Evolutionary conservation across 2,797 vertebrate genomes (phyloP).

Genomic region (Sebastes goodei): DNA sequence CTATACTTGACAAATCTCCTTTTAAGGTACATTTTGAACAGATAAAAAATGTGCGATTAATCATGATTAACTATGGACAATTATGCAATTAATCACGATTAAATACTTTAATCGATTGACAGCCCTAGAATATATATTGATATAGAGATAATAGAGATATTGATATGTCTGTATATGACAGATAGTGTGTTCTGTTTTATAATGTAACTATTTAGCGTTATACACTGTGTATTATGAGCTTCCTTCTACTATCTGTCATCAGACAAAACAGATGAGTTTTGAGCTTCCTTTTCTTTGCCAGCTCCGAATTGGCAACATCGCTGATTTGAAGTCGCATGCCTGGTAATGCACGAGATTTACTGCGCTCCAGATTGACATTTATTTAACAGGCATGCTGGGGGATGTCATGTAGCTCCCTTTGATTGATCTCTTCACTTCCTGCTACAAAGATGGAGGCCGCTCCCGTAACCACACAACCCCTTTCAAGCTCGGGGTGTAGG

Average conservation of each 20-base stretch:
- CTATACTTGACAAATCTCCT: no score
- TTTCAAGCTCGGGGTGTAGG: slow-evolving; percentile 73
- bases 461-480: slow-evolving; percentile 70
- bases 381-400: slow-evolving; percentile 71
- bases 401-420: slow-evolving; percentile 73
- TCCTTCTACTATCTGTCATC: slow-evolving; percentile 5
- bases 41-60: no score
- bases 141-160: no score
- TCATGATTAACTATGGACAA: no score
- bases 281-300: slow-evolving; percentile 13
- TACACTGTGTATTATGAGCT: neutral
- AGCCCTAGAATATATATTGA: no score
- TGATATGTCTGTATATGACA: neutral
- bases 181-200: neutral
- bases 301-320: slow-evolving; percentile 20
- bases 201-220: neutral
- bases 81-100: no score
- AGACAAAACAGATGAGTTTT: slow-evolving; percentile 11
- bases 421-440: slow-evolving; percentile 80
- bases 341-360: slow-evolving; percentile 65
- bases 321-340: slow-evolving; percentile 30
- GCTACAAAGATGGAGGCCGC: slow-evolving; percentile 76
- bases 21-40: no score
- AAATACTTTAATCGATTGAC: no score
- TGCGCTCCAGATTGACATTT: slow-evolving; percentile 70